Evolutionary conservation across 2,113 vertebrate species (phyloP).

Genomic region (Cyprinodon brontotheroides): DNA sequence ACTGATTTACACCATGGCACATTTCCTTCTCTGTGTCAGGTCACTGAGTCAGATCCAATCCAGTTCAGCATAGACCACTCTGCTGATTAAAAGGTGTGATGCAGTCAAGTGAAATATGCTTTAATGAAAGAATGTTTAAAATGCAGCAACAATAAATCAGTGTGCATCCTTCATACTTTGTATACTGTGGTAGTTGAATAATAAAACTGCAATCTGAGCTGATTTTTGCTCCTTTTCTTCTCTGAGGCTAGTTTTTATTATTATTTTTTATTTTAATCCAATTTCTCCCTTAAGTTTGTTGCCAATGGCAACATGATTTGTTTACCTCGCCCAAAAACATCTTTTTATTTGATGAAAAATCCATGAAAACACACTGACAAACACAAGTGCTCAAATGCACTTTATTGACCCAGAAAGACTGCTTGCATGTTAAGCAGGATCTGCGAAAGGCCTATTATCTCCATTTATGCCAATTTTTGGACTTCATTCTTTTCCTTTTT

Average conservation of each 20-base stretch:
- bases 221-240: background rate
- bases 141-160: background rate
- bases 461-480: conserved; percentile 61
- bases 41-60: conserved; percentile 33
- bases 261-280: background rate
- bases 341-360: conserved; percentile 36
- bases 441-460: conserved; percentile 7
- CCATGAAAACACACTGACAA: conserved; percentile 37
- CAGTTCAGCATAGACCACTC: conserved; percentile 21
- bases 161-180: background rate
- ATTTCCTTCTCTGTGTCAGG: conserved; percentile 10
- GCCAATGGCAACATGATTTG: conserved; percentile 20
- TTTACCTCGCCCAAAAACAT: conserved; percentile 31
- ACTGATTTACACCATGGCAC: conserved; percentile 11
- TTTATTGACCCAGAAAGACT: conserved; percentile 42
- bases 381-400: conserved; percentile 24
- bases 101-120: conserved; percentile 18
- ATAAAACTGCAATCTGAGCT: conserved; percentile 1
- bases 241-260: background rate
- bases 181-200: background rate
- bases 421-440: conserved; percentile 53
- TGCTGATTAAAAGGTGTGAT: conserved; percentile 24
- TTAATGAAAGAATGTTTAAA: background rate
- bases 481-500: conserved; percentile 8
- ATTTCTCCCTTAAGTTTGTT: conserved; percentile 10